Conservation (phyloP, 1,140 invertebrate genomes). For the Akabosia matsudoensis region DNA sequence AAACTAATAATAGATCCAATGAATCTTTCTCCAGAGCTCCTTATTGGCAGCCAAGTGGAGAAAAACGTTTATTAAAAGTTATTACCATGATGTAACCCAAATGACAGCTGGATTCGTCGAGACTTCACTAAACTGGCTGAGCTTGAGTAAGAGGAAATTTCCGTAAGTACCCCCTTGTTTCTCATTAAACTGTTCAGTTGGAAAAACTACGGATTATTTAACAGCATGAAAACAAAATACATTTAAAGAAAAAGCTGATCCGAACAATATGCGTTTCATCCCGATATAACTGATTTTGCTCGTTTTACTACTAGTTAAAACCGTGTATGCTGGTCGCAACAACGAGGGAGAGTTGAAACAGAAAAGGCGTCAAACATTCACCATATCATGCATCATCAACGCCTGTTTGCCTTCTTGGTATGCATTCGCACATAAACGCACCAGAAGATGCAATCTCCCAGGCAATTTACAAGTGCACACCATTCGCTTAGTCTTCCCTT, state of each 20-base stretch:
- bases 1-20: too few species aligned
- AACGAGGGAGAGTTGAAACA: neutral
- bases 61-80: too few species aligned
- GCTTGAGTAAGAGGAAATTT: too few species aligned
- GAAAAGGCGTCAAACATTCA: conserved; percentile 33
- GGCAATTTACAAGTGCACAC: conserved; percentile 19
- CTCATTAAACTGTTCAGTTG: neutral
- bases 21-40: too few species aligned
- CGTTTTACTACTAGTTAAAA: neutral
- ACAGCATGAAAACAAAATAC: too few species aligned
- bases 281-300: neutral
- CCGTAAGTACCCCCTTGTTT: neutral
- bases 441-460: conserved; percentile 13
- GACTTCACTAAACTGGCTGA: neutral
- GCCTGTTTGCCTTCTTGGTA: conserved; percentile 38
- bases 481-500: neutral
- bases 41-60: too few species aligned
- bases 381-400: conserved; percentile 41
- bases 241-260: too few species aligned
- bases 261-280: too few species aligned
- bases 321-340: neutral
- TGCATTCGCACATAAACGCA: conserved; percentile 27
- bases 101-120: conserved; percentile 1
- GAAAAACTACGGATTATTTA: too few species aligned
- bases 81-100: neutral